Percentiles rank a stretch among this genome's conserved stretches.
These are phyloP conservation scores for Orycteropus afer DNA, from an alignment of 2,113 vertebrate species.

Conservation along the genomic window DNA sequence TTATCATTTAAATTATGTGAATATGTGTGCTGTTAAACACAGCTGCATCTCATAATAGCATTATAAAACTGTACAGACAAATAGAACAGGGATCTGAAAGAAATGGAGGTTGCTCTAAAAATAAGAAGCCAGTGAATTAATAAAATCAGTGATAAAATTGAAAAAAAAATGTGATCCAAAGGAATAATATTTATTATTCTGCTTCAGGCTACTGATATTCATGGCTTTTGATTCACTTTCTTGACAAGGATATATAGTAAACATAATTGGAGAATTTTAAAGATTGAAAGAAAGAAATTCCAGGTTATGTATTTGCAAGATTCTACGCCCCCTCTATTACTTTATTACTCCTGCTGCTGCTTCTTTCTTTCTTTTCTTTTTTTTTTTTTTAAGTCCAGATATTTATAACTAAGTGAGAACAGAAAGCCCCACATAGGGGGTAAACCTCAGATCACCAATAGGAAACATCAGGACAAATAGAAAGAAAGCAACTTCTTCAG, in stretches of 20 bases:
- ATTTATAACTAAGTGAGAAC: neutral
- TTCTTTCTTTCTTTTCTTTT: no score
- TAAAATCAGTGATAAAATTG: slow-evolving; percentile 34
- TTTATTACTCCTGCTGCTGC: no score
- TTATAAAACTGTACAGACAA: slow-evolving; percentile 32
- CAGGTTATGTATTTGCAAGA: neutral
- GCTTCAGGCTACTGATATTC: neutral
- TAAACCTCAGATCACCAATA: neutral
- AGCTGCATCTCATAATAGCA: neutral
- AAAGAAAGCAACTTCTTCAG: neutral
- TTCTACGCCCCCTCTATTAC: neutral
- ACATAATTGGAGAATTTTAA: neutral
- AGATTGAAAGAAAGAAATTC: neutral
- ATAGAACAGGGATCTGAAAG: neutral
- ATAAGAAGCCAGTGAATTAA: neutral
- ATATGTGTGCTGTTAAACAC: slow-evolving; percentile 45
- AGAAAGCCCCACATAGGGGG: neutral
- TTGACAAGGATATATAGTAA: neutral
- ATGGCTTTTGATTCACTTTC: neutral
- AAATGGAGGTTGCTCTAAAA: neutral
- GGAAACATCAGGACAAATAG: neutral
- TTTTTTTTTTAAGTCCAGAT: neutral
- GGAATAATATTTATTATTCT: slow-evolving; percentile 52
- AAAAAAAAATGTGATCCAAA: neutral
- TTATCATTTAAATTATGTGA: slow-evolving; percentile 53